Percentiles rank a stretch among this genome's conserved stretches.
phyloP scores from a whole-genome alignment of 2,797 vertebrate genomes.

The Peromyscus eremicus region DNA sequence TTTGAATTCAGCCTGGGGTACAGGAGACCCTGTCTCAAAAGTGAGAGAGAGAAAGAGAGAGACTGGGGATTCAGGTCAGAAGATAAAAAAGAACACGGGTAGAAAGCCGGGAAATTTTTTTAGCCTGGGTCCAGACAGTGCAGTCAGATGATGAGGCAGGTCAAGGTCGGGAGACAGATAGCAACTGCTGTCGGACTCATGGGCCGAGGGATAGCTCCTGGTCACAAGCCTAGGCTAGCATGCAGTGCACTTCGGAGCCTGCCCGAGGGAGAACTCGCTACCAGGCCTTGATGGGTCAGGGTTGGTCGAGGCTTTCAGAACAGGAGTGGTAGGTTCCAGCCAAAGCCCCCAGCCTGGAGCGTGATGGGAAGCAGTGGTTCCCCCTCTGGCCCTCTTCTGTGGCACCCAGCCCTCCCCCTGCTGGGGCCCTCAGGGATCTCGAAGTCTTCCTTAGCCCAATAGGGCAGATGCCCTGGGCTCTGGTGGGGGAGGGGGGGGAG shows the following conservation, averaged over 20 bases:
- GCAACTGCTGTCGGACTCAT: not conserved
- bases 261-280: not conserved
- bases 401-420: constrained; percentile 76
- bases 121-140: not conserved
- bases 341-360: not conserved
- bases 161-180: not conserved
- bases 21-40: not conserved
- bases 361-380: not conserved
- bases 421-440: constrained; percentile 84
- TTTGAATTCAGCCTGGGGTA: not conserved
- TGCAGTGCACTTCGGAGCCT: not conserved
- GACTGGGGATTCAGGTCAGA: not conserved
- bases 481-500: constrained; percentile 47
- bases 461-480: constrained; percentile 78
- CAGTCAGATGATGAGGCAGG: not conserved
- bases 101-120: not conserved
- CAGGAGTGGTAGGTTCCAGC: constrained; percentile 31
- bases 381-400: constrained; percentile 60
- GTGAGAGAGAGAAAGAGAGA: not conserved
- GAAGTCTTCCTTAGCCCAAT: constrained; percentile 83
- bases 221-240: not conserved
- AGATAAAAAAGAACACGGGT: not conserved
- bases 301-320: constrained; percentile 29
- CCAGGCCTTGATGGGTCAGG: not conserved
- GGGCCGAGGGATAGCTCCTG: not conserved